These are phyloP conservation scores for Augiades crinisus DNA, from an alignment of 2,888 invertebrate species.

Conservation along the genomic window DNA sequence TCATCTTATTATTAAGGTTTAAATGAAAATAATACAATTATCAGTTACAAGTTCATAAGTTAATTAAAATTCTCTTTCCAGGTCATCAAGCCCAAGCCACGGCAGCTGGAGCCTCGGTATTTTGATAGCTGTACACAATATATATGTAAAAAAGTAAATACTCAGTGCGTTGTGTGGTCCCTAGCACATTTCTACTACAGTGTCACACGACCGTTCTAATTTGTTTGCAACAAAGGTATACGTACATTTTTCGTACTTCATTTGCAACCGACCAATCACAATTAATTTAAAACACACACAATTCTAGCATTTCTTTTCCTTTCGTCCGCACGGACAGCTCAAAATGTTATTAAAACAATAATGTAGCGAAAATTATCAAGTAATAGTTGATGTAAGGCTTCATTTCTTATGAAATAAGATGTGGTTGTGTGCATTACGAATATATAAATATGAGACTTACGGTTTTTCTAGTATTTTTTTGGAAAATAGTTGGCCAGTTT, in stretches of 20 bases:
- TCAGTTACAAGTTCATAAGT: too few relatives aligned
- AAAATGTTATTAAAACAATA: conserved; percentile 32
- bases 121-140: conserved; percentile 33
- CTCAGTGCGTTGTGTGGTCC: conserved; percentile 65
- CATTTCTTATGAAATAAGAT: conserved; percentile 64
- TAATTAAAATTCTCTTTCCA: conserved; percentile 33
- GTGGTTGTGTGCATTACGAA: conserved; percentile 62
- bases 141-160: conserved; percentile 51
- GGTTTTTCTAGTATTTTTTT: conserved; percentile 52
- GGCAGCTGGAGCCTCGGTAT: conserved; percentile 52
- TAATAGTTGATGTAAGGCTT: conserved; percentile 46
- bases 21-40: too few relatives aligned
- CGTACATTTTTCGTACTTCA: conserved; percentile 1
- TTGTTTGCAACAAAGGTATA: too few relatives aligned
- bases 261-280: conserved; percentile 24
- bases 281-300: conserved; percentile 9
- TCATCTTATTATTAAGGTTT: too few relatives aligned
- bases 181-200: conserved; percentile 26
- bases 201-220: conserved; percentile 4
- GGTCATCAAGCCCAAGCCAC: conserved; percentile 45
- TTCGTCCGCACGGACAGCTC: conserved; percentile 28
- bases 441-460: conserved; percentile 41
- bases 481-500: conserved; percentile 12
- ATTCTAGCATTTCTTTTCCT: conserved; percentile 18
- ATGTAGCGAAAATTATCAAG: conserved; percentile 33